Evolutionary conservation across 2,797 vertebrate genomes (phyloP).

Genomic region (Trichosurus vulpecula): DNA sequence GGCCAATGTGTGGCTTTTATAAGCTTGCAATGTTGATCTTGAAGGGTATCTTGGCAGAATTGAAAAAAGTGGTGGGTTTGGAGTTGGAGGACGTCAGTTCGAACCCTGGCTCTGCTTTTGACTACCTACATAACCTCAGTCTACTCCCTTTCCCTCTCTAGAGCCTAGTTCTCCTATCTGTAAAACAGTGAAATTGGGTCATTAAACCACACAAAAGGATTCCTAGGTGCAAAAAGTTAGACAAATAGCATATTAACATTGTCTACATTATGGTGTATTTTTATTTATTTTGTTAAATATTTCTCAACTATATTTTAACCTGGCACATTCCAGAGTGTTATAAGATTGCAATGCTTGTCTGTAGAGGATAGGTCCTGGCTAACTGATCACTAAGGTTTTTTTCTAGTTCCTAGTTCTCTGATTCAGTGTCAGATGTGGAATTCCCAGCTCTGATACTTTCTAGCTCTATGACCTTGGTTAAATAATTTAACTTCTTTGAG

Average conservation of each 20-base stretch:
- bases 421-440: neutral
- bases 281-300: neutral
- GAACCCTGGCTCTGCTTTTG: neutral
- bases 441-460: neutral
- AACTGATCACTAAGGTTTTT: neutral
- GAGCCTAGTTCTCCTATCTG: neutral
- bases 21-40: neutral
- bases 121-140: neutral
- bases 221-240: neutral
- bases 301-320: neutral
- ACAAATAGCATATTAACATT: neutral
- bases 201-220: neutral
- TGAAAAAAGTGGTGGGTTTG: neutral
- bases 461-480: neutral
- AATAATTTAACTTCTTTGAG: neutral
- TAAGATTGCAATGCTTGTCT: neutral
- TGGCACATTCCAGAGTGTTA: neutral
- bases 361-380: neutral
- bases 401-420: neutral
- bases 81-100: neutral
- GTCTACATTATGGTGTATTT: neutral
- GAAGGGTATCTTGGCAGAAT: neutral
- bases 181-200: neutral
- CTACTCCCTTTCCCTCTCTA: neutral
- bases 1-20: neutral